Evolutionary conservation across 1,140 invertebrate species (phyloP).

Genomic region (Saccostrea glomerata): DNA sequence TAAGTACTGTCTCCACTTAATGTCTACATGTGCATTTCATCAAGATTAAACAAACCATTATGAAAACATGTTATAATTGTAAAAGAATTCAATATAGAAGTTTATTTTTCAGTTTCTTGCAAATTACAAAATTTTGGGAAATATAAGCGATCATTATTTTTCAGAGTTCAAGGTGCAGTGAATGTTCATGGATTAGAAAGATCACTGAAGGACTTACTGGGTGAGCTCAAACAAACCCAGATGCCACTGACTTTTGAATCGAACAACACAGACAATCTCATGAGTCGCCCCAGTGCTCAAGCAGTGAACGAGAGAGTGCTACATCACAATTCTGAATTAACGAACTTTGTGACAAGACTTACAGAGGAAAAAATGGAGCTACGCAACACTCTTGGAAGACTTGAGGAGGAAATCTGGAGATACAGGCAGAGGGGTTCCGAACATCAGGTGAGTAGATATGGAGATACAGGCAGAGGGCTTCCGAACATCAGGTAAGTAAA

Average conservation of each 20-base stretch:
- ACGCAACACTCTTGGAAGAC: constrained; percentile 62
- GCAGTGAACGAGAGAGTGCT: constrained; percentile 67
- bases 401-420: constrained; percentile 71
- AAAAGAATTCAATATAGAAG: no score
- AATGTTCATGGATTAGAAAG: constrained; percentile 38
- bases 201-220: constrained; percentile 63
- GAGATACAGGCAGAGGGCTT: constrained; percentile 55
- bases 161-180: not conserved
- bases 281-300: constrained; percentile 45
- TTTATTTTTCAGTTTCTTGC: no score
- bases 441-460: constrained; percentile 53
- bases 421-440: constrained; percentile 62
- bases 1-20: not conserved
- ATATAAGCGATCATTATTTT: not conserved
- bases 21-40: not conserved
- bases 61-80: no score
- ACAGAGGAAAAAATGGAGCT: constrained; percentile 73
- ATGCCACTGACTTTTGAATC: constrained; percentile 56
- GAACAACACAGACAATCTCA: constrained; percentile 27
- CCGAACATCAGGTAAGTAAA: constrained; percentile 57
- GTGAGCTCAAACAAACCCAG: constrained; percentile 66
- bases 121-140: no score
- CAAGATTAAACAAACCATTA: not conserved
- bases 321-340: constrained; percentile 71
- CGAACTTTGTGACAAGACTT: constrained; percentile 66